A percentile compares a stretch with the other conserved stretches of the same genome.
phyloP scores from a whole-genome alignment of 2,888 invertebrate genomes.

The Ditula angustiorana region DNA sequence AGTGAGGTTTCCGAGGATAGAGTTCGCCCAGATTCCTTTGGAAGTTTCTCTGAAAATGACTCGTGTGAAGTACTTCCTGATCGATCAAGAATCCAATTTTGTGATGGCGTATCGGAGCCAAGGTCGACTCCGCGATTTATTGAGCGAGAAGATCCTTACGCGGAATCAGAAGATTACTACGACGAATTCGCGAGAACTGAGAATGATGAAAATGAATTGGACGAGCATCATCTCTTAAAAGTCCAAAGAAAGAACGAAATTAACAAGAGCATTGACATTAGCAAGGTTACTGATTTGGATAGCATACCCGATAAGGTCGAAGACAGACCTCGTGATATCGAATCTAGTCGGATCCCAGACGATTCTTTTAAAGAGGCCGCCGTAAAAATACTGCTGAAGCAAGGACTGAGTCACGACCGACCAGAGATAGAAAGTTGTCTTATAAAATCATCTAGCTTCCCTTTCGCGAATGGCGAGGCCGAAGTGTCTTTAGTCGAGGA shows the following conservation, averaged over 20 bases:
- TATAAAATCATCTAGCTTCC: conserved; percentile 74
- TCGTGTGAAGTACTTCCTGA: conserved; percentile 76
- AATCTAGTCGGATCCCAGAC: conserved; percentile 70
- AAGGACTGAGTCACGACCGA: conserved; percentile 56
- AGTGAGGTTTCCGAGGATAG: conserved; percentile 80
- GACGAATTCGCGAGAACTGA: conserved; percentile 70
- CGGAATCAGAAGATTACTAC: conserved; percentile 74
- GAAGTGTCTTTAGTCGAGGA: conserved; percentile 79
- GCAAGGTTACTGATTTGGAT: conserved; percentile 60
- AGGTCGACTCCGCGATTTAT: conserved; percentile 78
- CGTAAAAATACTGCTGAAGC: conserved; percentile 72
- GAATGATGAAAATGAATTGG: conserved; percentile 76
- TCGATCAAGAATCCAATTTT: conserved; percentile 65
- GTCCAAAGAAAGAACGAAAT: conserved; percentile 81
- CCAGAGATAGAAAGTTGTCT: conserved; percentile 62
- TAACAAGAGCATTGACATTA: conserved; percentile 71
- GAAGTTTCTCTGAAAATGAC: conserved; percentile 81
- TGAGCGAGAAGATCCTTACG: conserved; percentile 78
- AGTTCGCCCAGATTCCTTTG: conserved; percentile 77
- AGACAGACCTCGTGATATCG: conserved; percentile 65
- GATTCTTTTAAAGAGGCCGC: conserved; percentile 75
- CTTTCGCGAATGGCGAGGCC: conserved; percentile 63
- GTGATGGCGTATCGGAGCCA: conserved; percentile 78
- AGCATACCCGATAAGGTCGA: conserved; percentile 59
- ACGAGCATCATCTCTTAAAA: conserved; percentile 73